These are phyloP conservation scores for Megaustenia siamemsis DNA, from an alignment of 2,888 invertebrate species.

Conservation along the genomic window DNA sequence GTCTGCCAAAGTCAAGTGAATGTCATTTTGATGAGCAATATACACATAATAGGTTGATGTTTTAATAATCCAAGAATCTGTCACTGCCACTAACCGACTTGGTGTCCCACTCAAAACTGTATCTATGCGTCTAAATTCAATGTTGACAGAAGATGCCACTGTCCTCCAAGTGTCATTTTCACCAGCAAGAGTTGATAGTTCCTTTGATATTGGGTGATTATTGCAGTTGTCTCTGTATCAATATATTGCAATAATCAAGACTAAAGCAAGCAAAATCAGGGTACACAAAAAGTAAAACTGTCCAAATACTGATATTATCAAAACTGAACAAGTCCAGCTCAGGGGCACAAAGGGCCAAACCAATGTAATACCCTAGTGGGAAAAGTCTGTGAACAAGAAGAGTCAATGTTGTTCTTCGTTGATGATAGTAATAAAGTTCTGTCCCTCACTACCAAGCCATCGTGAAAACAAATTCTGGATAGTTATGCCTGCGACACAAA, in stretches of 20 bases:
- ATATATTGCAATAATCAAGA: conserved; percentile 82
- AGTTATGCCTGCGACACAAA: conserved; percentile 92
- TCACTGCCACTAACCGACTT: conserved; percentile 81
- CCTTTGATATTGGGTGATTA: conserved; percentile 88
- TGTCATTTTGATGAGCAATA: conserved; percentile 88
- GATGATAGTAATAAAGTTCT: conserved; percentile 84
- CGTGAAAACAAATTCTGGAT: conserved; percentile 87
- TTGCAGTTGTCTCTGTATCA: conserved; percentile 87
- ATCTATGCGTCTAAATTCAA: conserved; percentile 85
- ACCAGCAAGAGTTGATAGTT: conserved; percentile 81
- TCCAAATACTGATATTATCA: conserved; percentile 63
- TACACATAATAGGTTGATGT: conserved; percentile 87
- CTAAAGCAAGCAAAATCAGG: conserved; percentile 81
- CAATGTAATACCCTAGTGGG: conserved; percentile 75
- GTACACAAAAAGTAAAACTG: conserved; percentile 64
- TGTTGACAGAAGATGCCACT: conserved; percentile 87
- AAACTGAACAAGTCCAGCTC: conserved; percentile 64
- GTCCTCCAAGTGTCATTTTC: conserved; percentile 82
- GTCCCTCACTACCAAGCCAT: conserved; percentile 88
- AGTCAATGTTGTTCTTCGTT: too few species aligned
- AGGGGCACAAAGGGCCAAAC: conserved; percentile 65
- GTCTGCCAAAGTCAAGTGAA: conserved; percentile 87
- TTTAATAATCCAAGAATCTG: conserved; percentile 93
- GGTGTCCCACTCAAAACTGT: conserved; percentile 78
- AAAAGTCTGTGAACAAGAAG: background rate